Conservation (phyloP, 2,113 vertebrate genomes). For the Macrotis lagotis region DNA sequence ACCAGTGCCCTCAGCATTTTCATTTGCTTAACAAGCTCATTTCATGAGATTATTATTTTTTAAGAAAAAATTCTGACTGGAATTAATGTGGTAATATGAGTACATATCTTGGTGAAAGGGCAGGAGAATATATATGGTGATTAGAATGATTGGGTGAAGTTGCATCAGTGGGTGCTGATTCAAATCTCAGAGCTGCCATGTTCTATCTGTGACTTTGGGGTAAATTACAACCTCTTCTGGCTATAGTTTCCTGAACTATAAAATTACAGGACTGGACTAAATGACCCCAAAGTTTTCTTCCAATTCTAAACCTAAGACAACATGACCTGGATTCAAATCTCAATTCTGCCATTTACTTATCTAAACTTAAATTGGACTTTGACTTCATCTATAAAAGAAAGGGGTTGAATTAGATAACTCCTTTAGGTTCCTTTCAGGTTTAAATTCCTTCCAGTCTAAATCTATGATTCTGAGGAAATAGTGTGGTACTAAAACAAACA, state of each 20-base stretch:
- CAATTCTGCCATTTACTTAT: neutral
- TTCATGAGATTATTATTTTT: constrained; percentile 2
- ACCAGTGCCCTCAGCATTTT: neutral
- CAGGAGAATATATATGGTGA: neutral
- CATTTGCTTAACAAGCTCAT: constrained; percentile 46
- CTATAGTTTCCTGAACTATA: too few relatives aligned
- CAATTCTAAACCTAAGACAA: too few relatives aligned
- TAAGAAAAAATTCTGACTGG: neutral
- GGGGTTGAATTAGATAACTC: neutral
- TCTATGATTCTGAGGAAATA: neutral
- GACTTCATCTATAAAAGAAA: neutral
- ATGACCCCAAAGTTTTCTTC: too few relatives aligned
- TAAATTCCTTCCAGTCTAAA: neutral
- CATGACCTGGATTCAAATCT: too few relatives aligned
- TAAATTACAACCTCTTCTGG: too few relatives aligned
- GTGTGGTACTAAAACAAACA: neutral
- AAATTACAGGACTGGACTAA: too few relatives aligned
- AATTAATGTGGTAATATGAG: neutral
- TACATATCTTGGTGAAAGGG: neutral
- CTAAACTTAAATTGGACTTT: neutral
- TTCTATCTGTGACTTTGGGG: too few relatives aligned
- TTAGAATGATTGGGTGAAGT: constrained; percentile 5
- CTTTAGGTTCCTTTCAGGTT: neutral
- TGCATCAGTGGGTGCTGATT: constrained; percentile 26
- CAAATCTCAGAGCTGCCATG: neutral